phyloP scores from a whole-genome alignment of 2,888 invertebrate genomes.

The Andrena chrysosceles region DNA sequence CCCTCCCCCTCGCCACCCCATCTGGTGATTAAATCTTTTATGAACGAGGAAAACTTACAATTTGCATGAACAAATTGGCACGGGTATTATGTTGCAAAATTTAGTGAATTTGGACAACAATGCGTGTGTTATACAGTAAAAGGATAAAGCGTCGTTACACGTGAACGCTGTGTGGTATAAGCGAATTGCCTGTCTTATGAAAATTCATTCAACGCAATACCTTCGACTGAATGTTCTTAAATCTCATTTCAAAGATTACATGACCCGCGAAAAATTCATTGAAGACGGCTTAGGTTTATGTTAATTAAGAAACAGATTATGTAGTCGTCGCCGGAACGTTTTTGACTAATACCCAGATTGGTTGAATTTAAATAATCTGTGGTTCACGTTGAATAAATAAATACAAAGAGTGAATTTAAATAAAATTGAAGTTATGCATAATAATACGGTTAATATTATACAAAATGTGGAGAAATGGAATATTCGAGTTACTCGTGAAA shows the following conservation, averaged over 20 bases:
- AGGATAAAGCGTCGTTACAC: slow-evolving; percentile 15
- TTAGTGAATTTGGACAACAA: not conserved
- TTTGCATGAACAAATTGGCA: not conserved
- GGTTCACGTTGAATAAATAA: too few species aligned
- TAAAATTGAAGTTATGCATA: too few species aligned
- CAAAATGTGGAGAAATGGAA: too few species aligned
- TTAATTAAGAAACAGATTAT: not conserved
- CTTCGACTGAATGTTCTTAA: slow-evolving; percentile 32
- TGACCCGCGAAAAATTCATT: slow-evolving; percentile 7
- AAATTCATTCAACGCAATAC: slow-evolving; percentile 45
- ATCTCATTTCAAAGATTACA: slow-evolving; percentile 36
- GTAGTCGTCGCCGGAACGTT: not conserved
- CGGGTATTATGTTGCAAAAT: not conserved
- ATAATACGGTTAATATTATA: too few species aligned
- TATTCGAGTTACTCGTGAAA: not conserved
- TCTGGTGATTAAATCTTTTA: not conserved
- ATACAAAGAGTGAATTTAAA: too few species aligned
- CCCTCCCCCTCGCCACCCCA: not conserved
- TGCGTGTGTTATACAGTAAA: not conserved
- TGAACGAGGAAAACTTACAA: not conserved
- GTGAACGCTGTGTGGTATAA: slow-evolving; percentile 25
- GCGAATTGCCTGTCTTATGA: slow-evolving; percentile 51
- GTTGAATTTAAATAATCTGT: not conserved
- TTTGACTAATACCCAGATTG: not conserved
- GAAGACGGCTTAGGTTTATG: slow-evolving; percentile 30